These are phyloP conservation scores for Sus scrofa DNA, from an alignment of 2,113 vertebrate genomes.

Conservation along the genomic window DNA sequence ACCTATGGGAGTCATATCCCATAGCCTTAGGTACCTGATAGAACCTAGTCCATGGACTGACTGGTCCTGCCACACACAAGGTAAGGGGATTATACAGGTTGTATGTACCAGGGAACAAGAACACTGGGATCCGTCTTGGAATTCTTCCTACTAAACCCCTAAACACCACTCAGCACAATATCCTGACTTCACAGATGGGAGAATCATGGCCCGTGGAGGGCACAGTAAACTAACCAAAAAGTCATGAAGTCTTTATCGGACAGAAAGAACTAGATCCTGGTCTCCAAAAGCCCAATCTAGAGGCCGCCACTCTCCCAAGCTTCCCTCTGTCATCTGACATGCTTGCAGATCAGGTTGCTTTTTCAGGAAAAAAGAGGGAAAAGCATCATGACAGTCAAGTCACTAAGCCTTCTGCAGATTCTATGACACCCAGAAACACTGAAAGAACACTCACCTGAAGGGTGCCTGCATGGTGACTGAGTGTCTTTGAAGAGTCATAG, in stretches of 20 bases:
- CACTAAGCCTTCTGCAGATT: too few species aligned
- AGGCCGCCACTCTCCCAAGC: background rate
- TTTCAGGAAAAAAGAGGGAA: background rate
- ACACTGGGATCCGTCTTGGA: background rate
- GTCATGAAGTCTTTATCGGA: background rate
- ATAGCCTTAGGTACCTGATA: background rate
- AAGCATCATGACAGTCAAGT: accelerated
- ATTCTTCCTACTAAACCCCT: background rate
- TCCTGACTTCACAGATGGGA: background rate
- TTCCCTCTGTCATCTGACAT: background rate
- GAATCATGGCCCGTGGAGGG: background rate
- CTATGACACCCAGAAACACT: background rate
- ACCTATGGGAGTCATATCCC: background rate
- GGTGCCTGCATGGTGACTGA: constrained; percentile 88
- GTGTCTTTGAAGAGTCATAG: constrained; percentile 89
- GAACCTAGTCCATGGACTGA: background rate
- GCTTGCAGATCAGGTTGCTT: background rate
- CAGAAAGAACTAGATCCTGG: background rate
- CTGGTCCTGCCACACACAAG: background rate
- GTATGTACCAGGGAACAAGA: too few species aligned
- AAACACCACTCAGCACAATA: background rate
- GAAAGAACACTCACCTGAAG: constrained; percentile 89
- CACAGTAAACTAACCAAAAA: background rate
- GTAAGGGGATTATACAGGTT: background rate
- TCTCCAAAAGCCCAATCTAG: background rate